Evolutionary conservation across 2,888 invertebrate species (phyloP).

Genomic region (Hyles lineata): DNA sequence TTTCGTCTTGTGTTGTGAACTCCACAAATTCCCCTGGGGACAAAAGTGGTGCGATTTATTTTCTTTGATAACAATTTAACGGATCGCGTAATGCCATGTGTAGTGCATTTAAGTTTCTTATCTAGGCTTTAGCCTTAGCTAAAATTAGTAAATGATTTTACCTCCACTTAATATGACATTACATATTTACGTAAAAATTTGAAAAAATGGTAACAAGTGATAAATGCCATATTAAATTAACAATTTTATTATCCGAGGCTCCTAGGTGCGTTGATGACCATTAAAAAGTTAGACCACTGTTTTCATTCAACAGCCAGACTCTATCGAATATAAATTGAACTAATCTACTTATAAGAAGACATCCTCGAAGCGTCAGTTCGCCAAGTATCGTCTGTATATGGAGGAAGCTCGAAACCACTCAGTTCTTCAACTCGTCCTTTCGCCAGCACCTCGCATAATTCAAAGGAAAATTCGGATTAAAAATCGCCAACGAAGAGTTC

Average conservation of each 20-base stretch:
- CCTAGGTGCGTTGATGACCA: too few species aligned
- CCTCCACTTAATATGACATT: too few species aligned
- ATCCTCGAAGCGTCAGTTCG: background rate
- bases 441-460: slow-evolving; percentile 60
- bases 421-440: slow-evolving; percentile 35
- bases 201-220: too few species aligned
- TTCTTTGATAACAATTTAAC: slow-evolving; percentile 2
- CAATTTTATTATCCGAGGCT: too few species aligned
- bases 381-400: background rate
- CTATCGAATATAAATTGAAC: background rate
- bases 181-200: too few species aligned
- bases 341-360: background rate
- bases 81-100: background rate
- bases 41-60: slow-evolving; percentile 17
- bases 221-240: too few species aligned
- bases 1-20: slow-evolving; percentile 42
- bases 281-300: too few species aligned
- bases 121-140: background rate
- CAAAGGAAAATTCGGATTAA: slow-evolving; percentile 67
- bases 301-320: too few species aligned
- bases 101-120: background rate
- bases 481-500: slow-evolving; percentile 58
- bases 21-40: slow-evolving; percentile 26
- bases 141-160: too few species aligned
- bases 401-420: slow-evolving; percentile 15